Evolutionary conservation across 2,888 invertebrate genomes (phyloP), one percentile per base, ranked within the genome.

Genomic region (Chrysopilus asiliformis): DNA sequence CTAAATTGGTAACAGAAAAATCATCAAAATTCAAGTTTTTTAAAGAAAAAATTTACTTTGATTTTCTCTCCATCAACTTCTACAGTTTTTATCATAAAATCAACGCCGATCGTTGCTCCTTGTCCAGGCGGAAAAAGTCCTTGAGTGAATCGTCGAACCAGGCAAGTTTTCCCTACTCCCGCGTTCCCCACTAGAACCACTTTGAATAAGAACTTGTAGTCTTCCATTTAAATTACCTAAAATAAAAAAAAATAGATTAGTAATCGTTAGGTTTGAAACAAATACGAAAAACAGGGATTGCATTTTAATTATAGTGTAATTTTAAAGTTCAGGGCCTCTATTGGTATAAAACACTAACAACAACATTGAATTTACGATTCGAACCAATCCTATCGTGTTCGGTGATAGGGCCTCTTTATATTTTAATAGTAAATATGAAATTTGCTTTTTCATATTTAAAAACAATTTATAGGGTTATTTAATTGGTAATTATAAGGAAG

Each of bases 81-180:
- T 7, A 97, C 90, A 36, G 94, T 94, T 69, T 97, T 97, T 44
- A 97, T 95, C 94, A 97, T 94, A 63, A 97, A 97, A 71, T 97
- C 97, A 17, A 97, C 95, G 39, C 95, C 95, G 53, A 97, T 97
- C 3, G 95, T 97, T 38, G 95, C 95, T 48, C 94, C 94, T 68
- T 97, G 95, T 10, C 95, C 95, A 20, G 94, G 94, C 34, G 95
- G 95, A 67, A 97, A 97, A 32, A 95, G 90, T 3, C 95, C 95
- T 73, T 97, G 95, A 26, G 95, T 97, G 62, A 97, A 97, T 53
- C 95, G 74, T 45, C 95, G 72, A 39, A 97, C 95, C 38, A 97
- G 73, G 66, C 95, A 95, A 35, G 95, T 97, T 67, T 97, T 97
- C 15, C 97, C 95, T 45, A 97, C 95, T 38, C 95, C 95, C 47